Conservation (phyloP, 2,888 invertebrate genomes). For the Neelides folsomi region DNA sequence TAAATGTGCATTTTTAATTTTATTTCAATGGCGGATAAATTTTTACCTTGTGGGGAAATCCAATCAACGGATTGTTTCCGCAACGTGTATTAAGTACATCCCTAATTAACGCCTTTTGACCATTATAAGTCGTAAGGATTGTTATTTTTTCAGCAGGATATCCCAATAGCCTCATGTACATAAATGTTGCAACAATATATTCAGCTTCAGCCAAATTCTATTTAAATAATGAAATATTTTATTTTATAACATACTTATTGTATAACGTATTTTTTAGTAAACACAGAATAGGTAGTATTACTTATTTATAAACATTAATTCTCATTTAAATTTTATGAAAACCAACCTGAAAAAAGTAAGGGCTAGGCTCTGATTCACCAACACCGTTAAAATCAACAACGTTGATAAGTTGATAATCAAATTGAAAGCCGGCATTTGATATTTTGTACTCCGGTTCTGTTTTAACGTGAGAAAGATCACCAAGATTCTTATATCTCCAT, state of each 20-base stretch:
- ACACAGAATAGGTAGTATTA: no score
- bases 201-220: conserved; percentile 79
- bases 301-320: no score
- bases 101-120: conserved; percentile 91
- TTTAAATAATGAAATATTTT: conserved; percentile 16
- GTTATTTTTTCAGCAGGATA: conserved; percentile 95
- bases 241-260: background rate
- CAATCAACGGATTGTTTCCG: conserved; percentile 86
- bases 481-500: conserved; percentile 92
- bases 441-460: conserved; percentile 67
- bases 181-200: conserved; percentile 91
- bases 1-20: no score
- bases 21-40: no score
- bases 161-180: conserved; percentile 94
- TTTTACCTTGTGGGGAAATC: conserved; percentile 68
- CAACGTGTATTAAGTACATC: conserved; percentile 91
- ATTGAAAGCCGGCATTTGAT: conserved; percentile 83
- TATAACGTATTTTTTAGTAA: no score
- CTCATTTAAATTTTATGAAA: no score
- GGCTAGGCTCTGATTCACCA: conserved; percentile 94
- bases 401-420: conserved; percentile 89
- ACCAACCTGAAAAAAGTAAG: conserved; percentile 91
- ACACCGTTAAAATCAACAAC: conserved; percentile 93
- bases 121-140: conserved; percentile 96
- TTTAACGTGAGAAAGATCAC: conserved; percentile 80